Evolutionary conservation across 2,888 invertebrate species (phyloP).

Genomic region (Xestia rhomboidea): DNA sequence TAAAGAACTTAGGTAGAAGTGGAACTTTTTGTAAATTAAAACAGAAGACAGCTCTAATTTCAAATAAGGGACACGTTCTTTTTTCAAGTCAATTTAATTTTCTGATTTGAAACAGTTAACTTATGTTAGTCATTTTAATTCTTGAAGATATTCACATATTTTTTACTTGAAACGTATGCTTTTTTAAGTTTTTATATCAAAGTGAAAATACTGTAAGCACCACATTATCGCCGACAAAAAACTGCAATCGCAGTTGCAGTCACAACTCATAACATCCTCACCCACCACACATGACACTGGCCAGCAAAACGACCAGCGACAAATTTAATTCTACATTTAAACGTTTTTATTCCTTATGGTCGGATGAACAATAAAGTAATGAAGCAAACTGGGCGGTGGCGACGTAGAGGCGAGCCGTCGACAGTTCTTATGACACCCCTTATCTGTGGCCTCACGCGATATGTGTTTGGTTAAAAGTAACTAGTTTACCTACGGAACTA

Average conservation of each 20-base stretch:
- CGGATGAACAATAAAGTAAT: slow-evolving; percentile 88
- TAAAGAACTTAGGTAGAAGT: not conserved
- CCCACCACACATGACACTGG: slow-evolving; percentile 28
- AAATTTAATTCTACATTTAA: slow-evolving; percentile 65
- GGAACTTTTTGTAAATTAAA: not conserved
- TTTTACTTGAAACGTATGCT: not conserved
- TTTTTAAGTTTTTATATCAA: not conserved
- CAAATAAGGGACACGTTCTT: not conserved
- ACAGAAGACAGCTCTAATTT: not conserved
- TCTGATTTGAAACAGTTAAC: not conserved
- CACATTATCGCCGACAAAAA: not conserved
- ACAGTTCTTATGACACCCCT: slow-evolving; percentile 88
- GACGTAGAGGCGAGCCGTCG: slow-evolving; percentile 78
- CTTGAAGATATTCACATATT: not conserved
- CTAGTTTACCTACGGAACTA: slow-evolving; percentile 65
- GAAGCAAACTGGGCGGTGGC: slow-evolving; percentile 80
- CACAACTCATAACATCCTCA: slow-evolving; percentile 21
- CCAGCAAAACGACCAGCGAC: slow-evolving; percentile 42
- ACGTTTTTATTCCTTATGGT: slow-evolving; percentile 77
- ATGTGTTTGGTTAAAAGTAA: slow-evolving; percentile 69
- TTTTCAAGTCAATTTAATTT: not conserved
- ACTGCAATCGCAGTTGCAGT: not conserved
- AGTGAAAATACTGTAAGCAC: not conserved
- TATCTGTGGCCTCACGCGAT: slow-evolving; percentile 87
- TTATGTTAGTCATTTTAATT: not conserved